Percentiles rank a stretch among this genome's conserved stretches.
Conservation (phyloP, 2,797 vertebrate species). For the Xyrichtys novacula region DNA sequence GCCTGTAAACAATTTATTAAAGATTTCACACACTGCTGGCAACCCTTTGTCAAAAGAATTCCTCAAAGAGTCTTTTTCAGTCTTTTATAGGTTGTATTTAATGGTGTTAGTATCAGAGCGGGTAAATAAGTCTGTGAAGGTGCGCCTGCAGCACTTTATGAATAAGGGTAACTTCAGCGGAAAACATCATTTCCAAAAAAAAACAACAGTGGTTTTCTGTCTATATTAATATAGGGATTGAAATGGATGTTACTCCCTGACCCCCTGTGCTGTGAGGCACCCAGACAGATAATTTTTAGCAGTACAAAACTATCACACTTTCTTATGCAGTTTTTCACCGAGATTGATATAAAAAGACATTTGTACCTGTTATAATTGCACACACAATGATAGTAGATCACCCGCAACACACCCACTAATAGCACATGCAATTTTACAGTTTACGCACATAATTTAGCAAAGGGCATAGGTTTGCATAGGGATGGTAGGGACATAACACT, state of each 20-base stretch:
- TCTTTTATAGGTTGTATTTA: conserved; percentile 29
- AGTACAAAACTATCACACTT: not conserved
- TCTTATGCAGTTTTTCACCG: too few relatives aligned
- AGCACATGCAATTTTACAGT: too few relatives aligned
- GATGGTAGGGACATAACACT: too few relatives aligned
- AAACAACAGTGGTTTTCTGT: not conserved
- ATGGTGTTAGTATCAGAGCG: conserved; percentile 19
- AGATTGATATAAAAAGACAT: too few relatives aligned
- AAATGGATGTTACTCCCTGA: not conserved
- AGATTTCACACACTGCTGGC: conserved; percentile 23
- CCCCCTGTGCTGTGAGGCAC: not conserved
- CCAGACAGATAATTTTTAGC: not conserved
- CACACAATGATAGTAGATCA: too few relatives aligned
- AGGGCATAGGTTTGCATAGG: too few relatives aligned
- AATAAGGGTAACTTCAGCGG: not conserved
- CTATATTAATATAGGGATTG: not conserved
- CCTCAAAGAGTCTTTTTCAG: conserved; percentile 20
- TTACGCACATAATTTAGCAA: too few relatives aligned
- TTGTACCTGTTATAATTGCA: too few relatives aligned
- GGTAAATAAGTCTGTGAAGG: conserved; percentile 7
- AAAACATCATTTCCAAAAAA: not conserved
- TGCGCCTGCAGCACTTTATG: conserved; percentile 1
- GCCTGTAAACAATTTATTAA: conserved; percentile 38
- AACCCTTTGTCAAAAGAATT: conserved; percentile 23
- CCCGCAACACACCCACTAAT: too few relatives aligned